Percentiles rank a stretch among this genome's conserved stretches.
These are phyloP conservation scores for Tapirus terrestris DNA, from an alignment of 2,113 vertebrate genomes.

Conservation along the genomic window DNA sequence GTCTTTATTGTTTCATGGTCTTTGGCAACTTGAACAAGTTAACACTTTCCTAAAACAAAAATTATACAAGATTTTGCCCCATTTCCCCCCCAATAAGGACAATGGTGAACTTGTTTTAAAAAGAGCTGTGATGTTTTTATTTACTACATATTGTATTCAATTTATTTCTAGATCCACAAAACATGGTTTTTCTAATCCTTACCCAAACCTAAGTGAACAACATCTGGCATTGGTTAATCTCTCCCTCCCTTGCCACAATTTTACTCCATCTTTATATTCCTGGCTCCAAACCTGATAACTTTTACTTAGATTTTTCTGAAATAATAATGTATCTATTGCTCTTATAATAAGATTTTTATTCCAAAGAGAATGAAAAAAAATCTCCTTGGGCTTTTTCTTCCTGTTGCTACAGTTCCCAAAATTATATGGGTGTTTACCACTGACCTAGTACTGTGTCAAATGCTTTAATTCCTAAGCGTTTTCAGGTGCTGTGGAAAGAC, in stretches of 20 bases:
- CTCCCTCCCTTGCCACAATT: neutral
- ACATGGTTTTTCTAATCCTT: neutral
- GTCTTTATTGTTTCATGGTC: neutral
- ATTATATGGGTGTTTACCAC: neutral
- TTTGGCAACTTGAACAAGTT: neutral
- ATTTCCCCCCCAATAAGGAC: neutral
- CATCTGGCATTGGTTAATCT: neutral
- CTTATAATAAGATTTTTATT: neutral
- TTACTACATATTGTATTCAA: neutral
- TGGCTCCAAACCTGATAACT: neutral
- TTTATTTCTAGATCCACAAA: slow-evolving; percentile 1
- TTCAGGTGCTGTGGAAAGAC: neutral
- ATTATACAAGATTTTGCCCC: neutral
- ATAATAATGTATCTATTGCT: neutral
- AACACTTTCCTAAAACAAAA: neutral
- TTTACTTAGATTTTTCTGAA: neutral
- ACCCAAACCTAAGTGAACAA: neutral
- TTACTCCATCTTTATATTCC: neutral
- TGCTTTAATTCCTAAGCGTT: neutral
- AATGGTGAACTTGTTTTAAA: neutral
- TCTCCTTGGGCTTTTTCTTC: neutral
- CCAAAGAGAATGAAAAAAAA: neutral
- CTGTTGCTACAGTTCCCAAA: neutral
- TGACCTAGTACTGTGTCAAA: neutral
- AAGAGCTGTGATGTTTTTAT: neutral